These are phyloP conservation scores for Pecten maximus DNA, from an alignment of 2,888 invertebrate species.

Conservation along the genomic window DNA sequence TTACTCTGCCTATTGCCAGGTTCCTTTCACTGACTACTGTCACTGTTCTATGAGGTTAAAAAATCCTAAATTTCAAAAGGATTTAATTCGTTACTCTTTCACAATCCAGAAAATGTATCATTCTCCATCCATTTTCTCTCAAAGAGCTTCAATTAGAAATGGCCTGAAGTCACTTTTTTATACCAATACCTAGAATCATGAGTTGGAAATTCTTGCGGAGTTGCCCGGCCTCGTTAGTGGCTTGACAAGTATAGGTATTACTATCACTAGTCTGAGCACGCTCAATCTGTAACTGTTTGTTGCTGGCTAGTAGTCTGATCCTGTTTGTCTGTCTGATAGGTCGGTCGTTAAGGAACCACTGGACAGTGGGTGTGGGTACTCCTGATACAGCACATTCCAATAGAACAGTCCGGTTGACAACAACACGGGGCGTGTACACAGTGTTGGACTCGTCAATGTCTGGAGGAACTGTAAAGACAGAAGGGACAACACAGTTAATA, in stretches of 20 bases:
- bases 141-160: too few species aligned
- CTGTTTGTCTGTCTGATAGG: slow-evolving; percentile 56
- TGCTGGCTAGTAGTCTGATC: slow-evolving; percentile 61
- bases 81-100: too few species aligned
- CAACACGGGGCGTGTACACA: slow-evolving; percentile 78
- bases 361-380: slow-evolving; percentile 81
- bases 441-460: slow-evolving; percentile 79
- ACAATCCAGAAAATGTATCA: too few species aligned
- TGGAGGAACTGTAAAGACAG: slow-evolving; percentile 73
- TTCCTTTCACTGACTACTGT: too few species aligned
- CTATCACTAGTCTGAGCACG: slow-evolving; percentile 78
- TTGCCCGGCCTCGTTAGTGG: slow-evolving; percentile 83
- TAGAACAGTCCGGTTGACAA: slow-evolving; percentile 79
- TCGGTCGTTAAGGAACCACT: slow-evolving; percentile 78
- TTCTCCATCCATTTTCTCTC: too few species aligned
- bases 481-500: background rate
- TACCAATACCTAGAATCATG: slow-evolving; percentile 77
- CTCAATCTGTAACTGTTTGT: slow-evolving; percentile 73
- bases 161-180: too few species aligned
- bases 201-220: slow-evolving; percentile 80
- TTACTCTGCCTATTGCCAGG: too few species aligned
- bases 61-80: too few species aligned
- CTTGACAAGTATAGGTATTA: slow-evolving; percentile 83
- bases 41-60: too few species aligned
- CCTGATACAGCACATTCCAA: slow-evolving; percentile 83